Evolutionary conservation across 2,888 invertebrate species (phyloP), one percentile per base, ranked within the genome.

Genomic region (Lasioglossum lativentre): DNA sequence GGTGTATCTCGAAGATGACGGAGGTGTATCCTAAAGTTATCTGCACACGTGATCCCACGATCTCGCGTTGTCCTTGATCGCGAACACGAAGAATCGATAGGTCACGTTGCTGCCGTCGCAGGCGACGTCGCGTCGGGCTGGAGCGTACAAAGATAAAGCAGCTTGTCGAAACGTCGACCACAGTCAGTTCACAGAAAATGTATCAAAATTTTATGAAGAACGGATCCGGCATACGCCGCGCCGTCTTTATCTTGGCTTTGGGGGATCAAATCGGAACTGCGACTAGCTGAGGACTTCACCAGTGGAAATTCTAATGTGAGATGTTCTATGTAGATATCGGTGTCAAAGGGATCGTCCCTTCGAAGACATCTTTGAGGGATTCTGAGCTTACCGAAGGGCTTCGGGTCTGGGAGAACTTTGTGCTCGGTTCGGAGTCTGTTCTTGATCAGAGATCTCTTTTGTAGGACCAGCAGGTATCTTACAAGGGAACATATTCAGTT

Each of bases 151-250:
- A 56, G 56, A 12, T 56, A 56, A 56, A n/a, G 56, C 12, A 10
- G n/a, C 56, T n/a, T 12, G n/a, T 56, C n/a, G n/a, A 4, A 23
- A 12, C n/a, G n/a, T 56, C 10, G 10, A 3, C 10, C 23, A 4
- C 45, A 56, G 56, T 4, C n/a, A n/a, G 56, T n/a, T 56, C 56
- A 56, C 56, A 12, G 56, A 56, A n/a, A 56, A 16, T 16, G 73
- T 27, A 56, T 72, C 79, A 52, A 84, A 75, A 42, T 72, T 84
- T 87, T 75, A 84, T n/a, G 78, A 73, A n/a, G 4, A 12, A n/a
- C 56, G 12, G 56, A n/a, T 56, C n/a, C 56, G 4, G 45, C 16
- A n/a, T 56, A 56, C 12, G 56, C 0, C 56, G 56, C 12, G 56
- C 0, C 56, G 56, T n/a, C n/a, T n/a, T 56, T n/a, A 56, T n/a